Conservation (phyloP, 2,797 vertebrate genomes). For the Prionace glauca region DNA sequence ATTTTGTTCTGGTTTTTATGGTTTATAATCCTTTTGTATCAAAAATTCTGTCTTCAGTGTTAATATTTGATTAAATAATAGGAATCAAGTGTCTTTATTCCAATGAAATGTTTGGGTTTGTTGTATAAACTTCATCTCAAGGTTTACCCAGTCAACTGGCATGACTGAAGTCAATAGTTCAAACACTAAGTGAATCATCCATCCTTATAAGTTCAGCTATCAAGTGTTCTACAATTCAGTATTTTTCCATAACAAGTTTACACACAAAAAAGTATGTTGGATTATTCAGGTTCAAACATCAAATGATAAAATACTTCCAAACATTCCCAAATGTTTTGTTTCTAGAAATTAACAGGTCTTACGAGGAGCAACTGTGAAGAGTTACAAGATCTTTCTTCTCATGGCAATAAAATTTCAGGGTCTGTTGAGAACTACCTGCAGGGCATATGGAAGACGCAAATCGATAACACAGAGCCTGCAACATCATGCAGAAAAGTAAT, state of each 20-base stretch:
- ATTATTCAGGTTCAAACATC: background rate
- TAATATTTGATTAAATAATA: background rate
- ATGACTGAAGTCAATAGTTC: background rate
- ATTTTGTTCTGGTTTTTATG: background rate
- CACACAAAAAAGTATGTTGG: background rate
- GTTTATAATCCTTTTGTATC: background rate
- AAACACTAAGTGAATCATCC: background rate
- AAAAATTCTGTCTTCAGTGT: background rate
- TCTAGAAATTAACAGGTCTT: constrained; percentile 13
- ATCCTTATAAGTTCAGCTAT: background rate
- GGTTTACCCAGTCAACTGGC: background rate
- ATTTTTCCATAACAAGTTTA: background rate
- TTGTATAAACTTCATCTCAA: background rate
- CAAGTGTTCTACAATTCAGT: background rate
- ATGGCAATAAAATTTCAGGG: background rate
- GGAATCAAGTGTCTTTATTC: background rate
- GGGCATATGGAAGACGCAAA: constrained; percentile 27
- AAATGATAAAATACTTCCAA: background rate
- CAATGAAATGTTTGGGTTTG: background rate
- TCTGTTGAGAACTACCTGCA: constrained; percentile 18
- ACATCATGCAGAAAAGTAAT: background rate
- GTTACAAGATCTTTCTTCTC: background rate
- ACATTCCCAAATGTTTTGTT: constrained; percentile 28
- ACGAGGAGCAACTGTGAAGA: background rate
- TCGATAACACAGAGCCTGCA: background rate